Conservation (phyloP, 2,888 invertebrate genomes). For the Fragum whitleyi region DNA sequence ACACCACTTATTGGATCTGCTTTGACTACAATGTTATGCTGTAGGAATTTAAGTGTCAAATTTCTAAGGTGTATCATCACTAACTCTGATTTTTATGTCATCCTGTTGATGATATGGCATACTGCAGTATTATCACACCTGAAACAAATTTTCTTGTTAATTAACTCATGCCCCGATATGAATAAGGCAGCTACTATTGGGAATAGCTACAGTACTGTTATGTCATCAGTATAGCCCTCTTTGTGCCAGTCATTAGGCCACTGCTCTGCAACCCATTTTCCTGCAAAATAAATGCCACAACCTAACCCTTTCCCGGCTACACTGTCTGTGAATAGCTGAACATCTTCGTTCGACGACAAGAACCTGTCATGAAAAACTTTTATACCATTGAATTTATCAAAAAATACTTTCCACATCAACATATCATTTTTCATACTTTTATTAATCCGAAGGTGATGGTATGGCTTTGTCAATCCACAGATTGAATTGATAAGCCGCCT, state of each 20-base stretch:
- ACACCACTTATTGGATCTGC: conserved; percentile 28
- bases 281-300: conserved; percentile 41
- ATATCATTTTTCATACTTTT: conserved; percentile 33
- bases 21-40: conserved; percentile 29
- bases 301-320: conserved; percentile 31
- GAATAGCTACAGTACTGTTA: conserved; percentile 35
- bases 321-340: conserved; percentile 44
- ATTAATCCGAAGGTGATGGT: conserved; percentile 37
- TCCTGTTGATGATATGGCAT: conserved; percentile 33
- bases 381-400: conserved; percentile 19
- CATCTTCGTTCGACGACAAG: conserved; percentile 38
- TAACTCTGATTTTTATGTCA: conserved; percentile 35
- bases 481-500: conserved; percentile 33
- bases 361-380: conserved; percentile 35
- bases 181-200: conserved; percentile 22
- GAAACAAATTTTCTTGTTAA: conserved; percentile 35
- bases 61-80: conserved; percentile 30
- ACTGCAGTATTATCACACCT: conserved; percentile 38
- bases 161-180: conserved; percentile 31
- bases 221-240: conserved; percentile 26
- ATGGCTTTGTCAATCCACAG: conserved; percentile 33
- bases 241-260: conserved; percentile 33
- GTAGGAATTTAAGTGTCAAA: conserved; percentile 27
- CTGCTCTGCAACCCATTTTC: background rate
- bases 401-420: conserved; percentile 42